Percentiles rank a stretch among this genome's conserved stretches.
Evolutionary conservation across 1,140 invertebrate species (phyloP).

Genomic region (Drosophila rhopaloa): DNA sequence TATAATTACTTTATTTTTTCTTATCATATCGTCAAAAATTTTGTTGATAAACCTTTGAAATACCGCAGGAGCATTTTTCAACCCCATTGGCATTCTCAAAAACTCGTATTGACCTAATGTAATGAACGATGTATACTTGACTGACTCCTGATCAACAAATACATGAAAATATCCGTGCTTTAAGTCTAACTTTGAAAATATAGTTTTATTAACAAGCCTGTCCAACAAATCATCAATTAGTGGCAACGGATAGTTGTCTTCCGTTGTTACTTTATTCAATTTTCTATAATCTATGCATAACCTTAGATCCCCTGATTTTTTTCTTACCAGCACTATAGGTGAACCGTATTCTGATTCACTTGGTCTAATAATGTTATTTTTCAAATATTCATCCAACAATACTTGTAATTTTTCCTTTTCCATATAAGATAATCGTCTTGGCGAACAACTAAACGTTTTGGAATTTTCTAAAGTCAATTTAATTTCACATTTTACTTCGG

Average conservation of each 20-base stretch:
- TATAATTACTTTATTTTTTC: constrained; percentile 1
- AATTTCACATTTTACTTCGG: no score
- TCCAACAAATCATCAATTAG: neutral
- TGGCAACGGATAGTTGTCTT: neutral
- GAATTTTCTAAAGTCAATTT: no score
- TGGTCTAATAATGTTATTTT: neutral
- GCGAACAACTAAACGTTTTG: no score
- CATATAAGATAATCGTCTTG: neutral
- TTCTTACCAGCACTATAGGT: neutral
- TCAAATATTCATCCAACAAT: constrained; percentile 1
- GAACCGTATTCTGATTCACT: neutral
- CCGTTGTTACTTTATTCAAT: neutral
- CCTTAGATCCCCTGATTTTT: neutral
- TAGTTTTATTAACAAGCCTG: neutral
- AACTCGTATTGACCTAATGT: no score
- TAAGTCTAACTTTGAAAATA: neutral
- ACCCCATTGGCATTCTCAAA: neutral
- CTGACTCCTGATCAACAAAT: neutral
- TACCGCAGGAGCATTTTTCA: neutral
- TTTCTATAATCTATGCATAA: neutral
- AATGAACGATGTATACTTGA: no score
- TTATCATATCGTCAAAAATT: constrained; percentile 7
- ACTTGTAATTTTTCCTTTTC: constrained; percentile 1
- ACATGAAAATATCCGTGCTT: neutral
- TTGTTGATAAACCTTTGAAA: constrained; percentile 7